Evolutionary conservation across 1,140 invertebrate genomes (phyloP).

Genomic region (Antheraea pernyi): DNA sequence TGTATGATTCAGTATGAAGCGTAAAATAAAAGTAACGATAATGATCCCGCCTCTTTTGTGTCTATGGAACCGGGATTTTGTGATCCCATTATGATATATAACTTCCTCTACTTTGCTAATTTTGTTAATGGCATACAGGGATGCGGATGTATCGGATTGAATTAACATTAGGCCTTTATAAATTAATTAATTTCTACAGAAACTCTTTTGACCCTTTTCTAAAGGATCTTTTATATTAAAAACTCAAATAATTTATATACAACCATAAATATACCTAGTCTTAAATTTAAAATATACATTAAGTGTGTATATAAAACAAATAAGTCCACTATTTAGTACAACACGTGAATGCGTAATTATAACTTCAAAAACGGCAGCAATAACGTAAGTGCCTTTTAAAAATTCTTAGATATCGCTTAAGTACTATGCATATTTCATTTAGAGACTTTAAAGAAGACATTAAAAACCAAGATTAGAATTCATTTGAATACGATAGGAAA

Average conservation of each 20-base stretch:
- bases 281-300: background rate
- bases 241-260: no score
- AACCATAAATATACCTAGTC: no score
- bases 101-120: constrained; percentile 63
- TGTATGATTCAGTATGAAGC: constrained; percentile 5
- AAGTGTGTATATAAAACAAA: background rate
- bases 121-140: constrained; percentile 49
- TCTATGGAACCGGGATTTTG: constrained; percentile 3
- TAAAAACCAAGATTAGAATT: constrained; percentile 29
- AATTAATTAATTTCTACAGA: background rate
- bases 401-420: background rate
- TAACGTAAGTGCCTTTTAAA: background rate
- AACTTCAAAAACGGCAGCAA: background rate
- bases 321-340: no score
- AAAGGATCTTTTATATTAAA: no score
- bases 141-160: constrained; percentile 66
- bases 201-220: background rate
- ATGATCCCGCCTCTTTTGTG: constrained; percentile 9
- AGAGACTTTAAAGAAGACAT: constrained; percentile 2
- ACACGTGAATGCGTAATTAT: background rate
- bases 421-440: background rate
- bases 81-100: constrained; percentile 52
- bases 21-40: constrained; percentile 13
- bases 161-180: constrained; percentile 49
- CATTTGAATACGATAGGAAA: constrained; percentile 30